Evolutionary conservation across 2,797 vertebrate genomes (phyloP).

Genomic region (Spea hammondii): DNA sequence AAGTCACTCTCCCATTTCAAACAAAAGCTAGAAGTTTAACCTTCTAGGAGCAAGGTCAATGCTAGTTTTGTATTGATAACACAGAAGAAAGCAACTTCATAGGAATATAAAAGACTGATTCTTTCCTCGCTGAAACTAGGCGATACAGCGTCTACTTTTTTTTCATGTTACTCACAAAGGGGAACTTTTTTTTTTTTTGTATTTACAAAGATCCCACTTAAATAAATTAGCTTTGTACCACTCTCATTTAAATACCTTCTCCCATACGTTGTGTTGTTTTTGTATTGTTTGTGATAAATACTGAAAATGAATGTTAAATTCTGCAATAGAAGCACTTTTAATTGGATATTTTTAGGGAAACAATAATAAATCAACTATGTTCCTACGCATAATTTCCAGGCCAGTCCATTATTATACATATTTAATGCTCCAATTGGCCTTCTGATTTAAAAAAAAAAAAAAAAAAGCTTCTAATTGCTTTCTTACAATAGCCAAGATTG

Average conservation of each 20-base stretch:
- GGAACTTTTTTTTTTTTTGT: constrained; percentile 54
- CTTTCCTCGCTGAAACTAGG: constrained; percentile 56
- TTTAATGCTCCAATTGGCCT: neutral
- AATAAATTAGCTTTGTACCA: constrained; percentile 38
- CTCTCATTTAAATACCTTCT: constrained; percentile 16
- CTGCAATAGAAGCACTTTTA: neutral
- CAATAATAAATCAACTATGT: neutral
- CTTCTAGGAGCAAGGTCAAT: constrained; percentile 70
- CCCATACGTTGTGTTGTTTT: constrained; percentile 7
- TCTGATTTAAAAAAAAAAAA: neutral
- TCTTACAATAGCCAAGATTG: neutral
- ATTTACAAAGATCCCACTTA: constrained; percentile 51
- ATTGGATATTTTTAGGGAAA: neutral
- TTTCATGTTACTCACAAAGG: constrained; percentile 58
- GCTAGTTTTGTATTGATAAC: constrained; percentile 69
- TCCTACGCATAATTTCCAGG: constrained; percentile 8
- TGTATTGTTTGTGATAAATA: neutral
- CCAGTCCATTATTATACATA: neutral
- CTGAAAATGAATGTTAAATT: neutral
- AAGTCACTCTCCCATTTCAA: constrained; percentile 65
- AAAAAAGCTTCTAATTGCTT: neutral
- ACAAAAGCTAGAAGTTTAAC: constrained; percentile 70
- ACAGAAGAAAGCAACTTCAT: constrained; percentile 59
- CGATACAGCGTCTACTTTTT: constrained; percentile 55
- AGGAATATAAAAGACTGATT: constrained; percentile 63